Evolutionary conservation across 2,113 vertebrate genomes (phyloP).

Genomic region (Bagarius yarrelli): DNA sequence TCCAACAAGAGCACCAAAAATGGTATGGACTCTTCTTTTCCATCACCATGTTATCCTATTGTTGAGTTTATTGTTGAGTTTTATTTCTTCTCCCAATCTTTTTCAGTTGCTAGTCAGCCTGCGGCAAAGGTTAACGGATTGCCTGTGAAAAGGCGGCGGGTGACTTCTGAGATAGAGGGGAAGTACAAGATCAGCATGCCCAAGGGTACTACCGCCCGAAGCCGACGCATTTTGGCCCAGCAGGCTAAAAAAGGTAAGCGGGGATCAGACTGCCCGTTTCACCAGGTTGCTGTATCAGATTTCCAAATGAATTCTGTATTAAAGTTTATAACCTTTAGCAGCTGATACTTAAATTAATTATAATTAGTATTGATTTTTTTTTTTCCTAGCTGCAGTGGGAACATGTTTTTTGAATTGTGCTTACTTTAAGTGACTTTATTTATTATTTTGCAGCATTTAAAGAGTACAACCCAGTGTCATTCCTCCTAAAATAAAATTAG

Average conservation of each 20-base stretch:
- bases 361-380: neutral
- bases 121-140: constrained; percentile 67
- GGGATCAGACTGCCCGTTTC: neutral
- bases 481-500: neutral
- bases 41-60: constrained; percentile 14
- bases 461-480: neutral
- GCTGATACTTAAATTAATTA: neutral
- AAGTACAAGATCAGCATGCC: constrained; percentile 97
- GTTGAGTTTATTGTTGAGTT: constrained; percentile 40
- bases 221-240: constrained; percentile 88
- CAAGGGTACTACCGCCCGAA: constrained; percentile 87
- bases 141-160: constrained; percentile 78
- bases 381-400: neutral
- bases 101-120: constrained; percentile 63
- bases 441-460: neutral
- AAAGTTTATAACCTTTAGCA: neutral
- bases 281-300: neutral
- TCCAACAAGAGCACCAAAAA: constrained; percentile 82
- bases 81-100: neutral
- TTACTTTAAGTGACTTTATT: neutral
- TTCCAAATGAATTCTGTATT: neutral
- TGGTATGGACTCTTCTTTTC: constrained; percentile 59
- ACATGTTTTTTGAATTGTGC: neutral
- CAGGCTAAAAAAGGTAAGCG: constrained; percentile 83
- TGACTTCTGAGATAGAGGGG: constrained; percentile 94